phyloP scores from a whole-genome alignment of 2,797 vertebrate genomes.

The Rhynchonycteris naso region DNA sequence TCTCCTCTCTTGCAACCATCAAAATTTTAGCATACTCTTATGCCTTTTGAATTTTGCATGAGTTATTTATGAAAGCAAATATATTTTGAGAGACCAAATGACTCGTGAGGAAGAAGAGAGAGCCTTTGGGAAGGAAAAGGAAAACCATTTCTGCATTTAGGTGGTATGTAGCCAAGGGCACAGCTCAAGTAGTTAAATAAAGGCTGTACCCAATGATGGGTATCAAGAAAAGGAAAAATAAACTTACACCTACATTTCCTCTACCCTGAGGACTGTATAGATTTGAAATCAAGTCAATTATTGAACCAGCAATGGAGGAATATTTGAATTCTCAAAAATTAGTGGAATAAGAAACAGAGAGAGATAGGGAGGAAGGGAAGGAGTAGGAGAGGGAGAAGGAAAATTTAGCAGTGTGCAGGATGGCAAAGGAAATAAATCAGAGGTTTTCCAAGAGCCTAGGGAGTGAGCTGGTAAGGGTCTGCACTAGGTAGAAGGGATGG shows the following conservation, averaged over 20 bases:
- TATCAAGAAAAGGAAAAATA: not conserved
- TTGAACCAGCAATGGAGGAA: constrained; percentile 27
- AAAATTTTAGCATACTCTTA: not conserved
- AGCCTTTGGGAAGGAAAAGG: not conserved
- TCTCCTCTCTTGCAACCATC: not conserved
- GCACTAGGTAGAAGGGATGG: not conserved
- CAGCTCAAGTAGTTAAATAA: not conserved
- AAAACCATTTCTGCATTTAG: not conserved
- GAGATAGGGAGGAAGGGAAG: not conserved
- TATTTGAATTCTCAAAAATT: constrained; percentile 11
- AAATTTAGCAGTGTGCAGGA: not conserved
- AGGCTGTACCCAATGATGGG: not conserved
- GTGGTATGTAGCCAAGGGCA: not conserved
- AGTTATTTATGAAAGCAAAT: not conserved
- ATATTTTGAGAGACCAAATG: not conserved
- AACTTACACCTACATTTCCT: not conserved
- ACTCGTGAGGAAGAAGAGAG: not conserved
- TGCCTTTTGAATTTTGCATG: constrained; percentile 9
- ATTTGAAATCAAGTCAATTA: constrained; percentile 20
- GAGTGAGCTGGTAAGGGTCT: not conserved
- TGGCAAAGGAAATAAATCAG: not conserved
- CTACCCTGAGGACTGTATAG: not conserved
- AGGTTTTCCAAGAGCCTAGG: not conserved
- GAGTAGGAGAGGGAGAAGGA: not conserved
- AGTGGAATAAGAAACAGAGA: not conserved